Evolutionary conservation across 2,113 vertebrate species (phyloP).

Genomic region (Eulacestoma nigropectus): DNA sequence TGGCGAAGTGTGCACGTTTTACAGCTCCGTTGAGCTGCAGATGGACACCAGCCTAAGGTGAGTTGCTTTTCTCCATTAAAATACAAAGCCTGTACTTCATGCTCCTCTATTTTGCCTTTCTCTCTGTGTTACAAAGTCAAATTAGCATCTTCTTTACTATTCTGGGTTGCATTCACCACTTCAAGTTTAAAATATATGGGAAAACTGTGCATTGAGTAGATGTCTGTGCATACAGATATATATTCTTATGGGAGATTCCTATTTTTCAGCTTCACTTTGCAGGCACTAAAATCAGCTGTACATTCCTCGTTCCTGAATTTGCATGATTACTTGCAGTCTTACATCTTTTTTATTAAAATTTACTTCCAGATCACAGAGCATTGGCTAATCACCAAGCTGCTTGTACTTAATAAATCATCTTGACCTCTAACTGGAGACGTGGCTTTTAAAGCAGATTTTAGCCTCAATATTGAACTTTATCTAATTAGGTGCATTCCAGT

Average conservation of each 20-base stretch:
- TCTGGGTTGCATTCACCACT: background rate
- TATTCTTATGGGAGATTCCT: background rate
- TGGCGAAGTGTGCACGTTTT: accelerated
- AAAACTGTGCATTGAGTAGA: background rate
- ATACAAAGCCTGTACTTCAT: background rate
- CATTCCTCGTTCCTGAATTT: background rate
- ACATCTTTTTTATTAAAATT: background rate
- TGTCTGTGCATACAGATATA: background rate
- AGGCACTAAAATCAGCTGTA: background rate
- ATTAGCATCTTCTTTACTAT: background rate
- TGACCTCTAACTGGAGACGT: background rate
- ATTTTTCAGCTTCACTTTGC: background rate
- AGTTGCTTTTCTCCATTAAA: background rate
- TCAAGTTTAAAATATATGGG: background rate
- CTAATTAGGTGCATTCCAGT: background rate
- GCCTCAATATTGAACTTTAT: background rate
- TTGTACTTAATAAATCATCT: background rate
- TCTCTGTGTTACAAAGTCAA: background rate
- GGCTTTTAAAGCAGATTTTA: background rate
- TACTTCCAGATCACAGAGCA: background rate
- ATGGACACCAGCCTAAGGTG: background rate
- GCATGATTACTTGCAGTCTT: background rate
- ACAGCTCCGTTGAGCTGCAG: background rate
- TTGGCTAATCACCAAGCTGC: background rate
- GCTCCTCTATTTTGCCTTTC: background rate